Base-by-base conservation (phyloP, 2,797 vertebrate genomes). In the Chelon labrosus region DNA sequence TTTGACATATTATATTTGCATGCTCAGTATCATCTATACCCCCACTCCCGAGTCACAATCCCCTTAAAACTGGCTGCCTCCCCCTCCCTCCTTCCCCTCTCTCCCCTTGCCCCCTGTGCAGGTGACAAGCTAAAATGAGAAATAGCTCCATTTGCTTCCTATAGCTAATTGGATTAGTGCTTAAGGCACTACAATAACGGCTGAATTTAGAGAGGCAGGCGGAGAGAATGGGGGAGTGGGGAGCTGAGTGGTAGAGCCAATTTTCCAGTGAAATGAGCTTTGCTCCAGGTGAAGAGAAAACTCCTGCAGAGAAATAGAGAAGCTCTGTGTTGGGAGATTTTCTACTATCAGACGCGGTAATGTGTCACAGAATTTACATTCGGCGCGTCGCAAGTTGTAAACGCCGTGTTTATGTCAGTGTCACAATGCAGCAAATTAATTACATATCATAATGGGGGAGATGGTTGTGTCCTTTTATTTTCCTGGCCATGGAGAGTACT, bases 211-310 rank as follows among this genome's bases (percentile, higher is more conserved):
- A 87, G 89, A 88, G 85, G 83, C 88, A 88, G 84, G 83, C 73
- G 54, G 85, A 87, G 82, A 86, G 86, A 89, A 88, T 62, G 80
- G 78, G 70, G 85, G 82, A 75, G 87, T 38, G 65, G 63, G 80
- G 83, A 64, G 87, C 62, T 75, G 85, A 90, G 88, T 63, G 78
- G 53, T 74, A 20, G 75, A 91, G 90, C 83, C 92, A 92, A 93
- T 92, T 94, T 93, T 93, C 90, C 88, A 91, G 86, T 86, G 85
- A 94, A 93, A 94, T 91, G 88, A 92, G 89, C 89, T 91, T 92
- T 89, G 88, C 90, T 91, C 63, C 87, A 92, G 92, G 91, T 93
- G 78, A 88, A 85, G 84, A 80, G 77, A 83, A 74, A 88, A 84
- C 79, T 88, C 88, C 82, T 73, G 80, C 81, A 70, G 88, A 91